These are phyloP conservation scores for Pan paniscus DNA, from an alignment of 2,113 vertebrate species.

Conservation along the genomic window DNA sequence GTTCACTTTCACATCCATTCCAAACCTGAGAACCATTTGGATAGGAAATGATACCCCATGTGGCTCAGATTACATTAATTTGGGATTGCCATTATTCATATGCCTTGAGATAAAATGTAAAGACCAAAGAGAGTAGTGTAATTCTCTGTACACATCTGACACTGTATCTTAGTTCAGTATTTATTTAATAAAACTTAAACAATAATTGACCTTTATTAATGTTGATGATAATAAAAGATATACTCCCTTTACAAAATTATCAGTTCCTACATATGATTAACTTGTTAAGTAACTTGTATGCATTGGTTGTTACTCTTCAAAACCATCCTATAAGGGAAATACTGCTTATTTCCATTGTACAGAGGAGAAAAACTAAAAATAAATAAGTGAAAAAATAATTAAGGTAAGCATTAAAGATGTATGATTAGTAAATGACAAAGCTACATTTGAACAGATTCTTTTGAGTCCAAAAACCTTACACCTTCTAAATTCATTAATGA, in stretches of 20 bases:
- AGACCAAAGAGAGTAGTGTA: not conserved
- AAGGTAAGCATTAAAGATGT: not conserved
- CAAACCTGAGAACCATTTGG: not conserved
- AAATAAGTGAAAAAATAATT: not conserved
- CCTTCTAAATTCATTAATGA: not conserved
- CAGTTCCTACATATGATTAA: not conserved
- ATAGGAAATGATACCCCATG: not conserved
- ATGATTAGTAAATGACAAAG: not conserved
- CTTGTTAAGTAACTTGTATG: not conserved
- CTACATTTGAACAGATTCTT: not conserved
- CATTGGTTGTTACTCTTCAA: not conserved
- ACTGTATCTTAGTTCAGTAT: not conserved
- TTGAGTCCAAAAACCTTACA: not conserved
- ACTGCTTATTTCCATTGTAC: not conserved
- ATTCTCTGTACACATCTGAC: not conserved
- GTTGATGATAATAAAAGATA: not conserved
- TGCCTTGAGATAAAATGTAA: not conserved
- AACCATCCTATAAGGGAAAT: not conserved
- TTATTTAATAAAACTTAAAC: slow-evolving; percentile 7
- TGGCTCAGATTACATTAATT: not conserved
- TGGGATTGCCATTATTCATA: not conserved
- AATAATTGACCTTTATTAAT: not conserved
- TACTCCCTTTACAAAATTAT: not conserved
- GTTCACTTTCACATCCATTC: not conserved
- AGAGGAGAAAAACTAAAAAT: not conserved